Percentiles rank a stretch among this genome's conserved stretches.
phyloP scores from a whole-genome alignment of 1,140 invertebrate species.

The Heliconius melpomene region DNA sequence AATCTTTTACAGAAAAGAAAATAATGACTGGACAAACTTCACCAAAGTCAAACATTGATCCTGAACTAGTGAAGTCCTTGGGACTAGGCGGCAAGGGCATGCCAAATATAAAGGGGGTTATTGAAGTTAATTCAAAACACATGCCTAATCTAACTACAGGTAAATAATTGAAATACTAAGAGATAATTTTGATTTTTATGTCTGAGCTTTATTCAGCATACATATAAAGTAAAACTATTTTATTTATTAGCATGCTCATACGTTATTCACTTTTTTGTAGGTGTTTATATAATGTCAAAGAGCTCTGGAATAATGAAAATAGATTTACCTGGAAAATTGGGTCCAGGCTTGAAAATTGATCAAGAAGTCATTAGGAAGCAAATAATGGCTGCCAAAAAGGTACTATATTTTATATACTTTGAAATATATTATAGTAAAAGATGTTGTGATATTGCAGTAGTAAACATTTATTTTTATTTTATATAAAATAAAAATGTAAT shows the following conservation, averaged over 20 bases:
- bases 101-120: conserved; percentile 86
- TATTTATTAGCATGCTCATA: background rate
- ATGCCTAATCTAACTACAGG: conserved; percentile 85
- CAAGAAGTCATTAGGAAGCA: conserved; percentile 79
- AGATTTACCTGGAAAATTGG: conserved; percentile 84
- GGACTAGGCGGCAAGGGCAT: conserved; percentile 79
- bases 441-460: background rate
- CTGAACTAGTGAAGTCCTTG: conserved; percentile 76
- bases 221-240: too few relatives aligned
- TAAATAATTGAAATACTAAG: conserved; percentile 35
- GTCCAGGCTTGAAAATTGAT: conserved; percentile 77
- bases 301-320: conserved; percentile 86
- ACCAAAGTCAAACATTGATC: conserved; percentile 67
- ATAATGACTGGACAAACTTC: conserved; percentile 69
- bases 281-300: conserved; percentile 88
- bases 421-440: conserved; percentile 9
- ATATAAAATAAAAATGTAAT: too few relatives aligned
- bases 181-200: too few relatives aligned
- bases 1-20: conserved; percentile 58
- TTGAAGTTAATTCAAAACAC: conserved; percentile 87
- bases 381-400: conserved; percentile 79
- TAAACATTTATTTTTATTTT: too few relatives aligned
- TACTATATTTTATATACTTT: conserved; percentile 15
- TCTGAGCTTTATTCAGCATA: too few relatives aligned
- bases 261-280: conserved; percentile 56